A percentile compares a stretch with the other conserved stretches of the same genome.
Evolutionary conservation across 2,888 invertebrate genomes (phyloP).

Genomic region (Agrochola macilenta): DNA sequence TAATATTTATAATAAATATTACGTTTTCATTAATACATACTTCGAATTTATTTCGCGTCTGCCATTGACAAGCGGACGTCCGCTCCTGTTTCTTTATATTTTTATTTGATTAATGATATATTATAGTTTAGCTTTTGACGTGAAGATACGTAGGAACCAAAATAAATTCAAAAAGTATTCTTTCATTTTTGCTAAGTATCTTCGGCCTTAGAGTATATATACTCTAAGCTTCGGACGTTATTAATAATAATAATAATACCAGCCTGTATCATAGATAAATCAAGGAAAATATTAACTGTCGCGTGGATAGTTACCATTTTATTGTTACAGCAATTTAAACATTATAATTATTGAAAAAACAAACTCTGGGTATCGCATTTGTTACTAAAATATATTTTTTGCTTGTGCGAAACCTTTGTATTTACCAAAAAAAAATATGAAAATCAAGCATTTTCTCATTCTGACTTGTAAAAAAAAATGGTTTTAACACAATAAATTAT

Average conservation of each 20-base stretch:
- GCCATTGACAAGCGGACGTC: slow-evolving; percentile 54
- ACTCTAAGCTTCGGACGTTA: no score
- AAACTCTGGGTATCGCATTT: neutral
- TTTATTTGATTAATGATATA: slow-evolving; percentile 44
- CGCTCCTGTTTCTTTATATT: slow-evolving; percentile 46
- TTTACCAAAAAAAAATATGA: no score
- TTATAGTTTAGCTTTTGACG: slow-evolving; percentile 13
- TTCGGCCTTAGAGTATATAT: no score
- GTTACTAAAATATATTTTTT: neutral
- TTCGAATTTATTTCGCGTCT: slow-evolving; percentile 16
- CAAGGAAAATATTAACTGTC: neutral
- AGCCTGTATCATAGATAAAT: neutral
- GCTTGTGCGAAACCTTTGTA: neutral
- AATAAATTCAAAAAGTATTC: neutral
- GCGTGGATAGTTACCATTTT: neutral
- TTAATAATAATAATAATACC: no score
- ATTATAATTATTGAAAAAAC: neutral
- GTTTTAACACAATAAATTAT: no score
- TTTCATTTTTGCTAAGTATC: neutral
- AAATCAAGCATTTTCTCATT: no score
- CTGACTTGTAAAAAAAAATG: neutral
- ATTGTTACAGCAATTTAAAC: neutral
- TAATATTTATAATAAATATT: slow-evolving; percentile 29
- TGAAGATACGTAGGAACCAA: neutral
- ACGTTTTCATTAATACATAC: slow-evolving; percentile 37